Conservation (phyloP, 2,888 invertebrate genomes). For the Prenolepis imparis region DNA sequence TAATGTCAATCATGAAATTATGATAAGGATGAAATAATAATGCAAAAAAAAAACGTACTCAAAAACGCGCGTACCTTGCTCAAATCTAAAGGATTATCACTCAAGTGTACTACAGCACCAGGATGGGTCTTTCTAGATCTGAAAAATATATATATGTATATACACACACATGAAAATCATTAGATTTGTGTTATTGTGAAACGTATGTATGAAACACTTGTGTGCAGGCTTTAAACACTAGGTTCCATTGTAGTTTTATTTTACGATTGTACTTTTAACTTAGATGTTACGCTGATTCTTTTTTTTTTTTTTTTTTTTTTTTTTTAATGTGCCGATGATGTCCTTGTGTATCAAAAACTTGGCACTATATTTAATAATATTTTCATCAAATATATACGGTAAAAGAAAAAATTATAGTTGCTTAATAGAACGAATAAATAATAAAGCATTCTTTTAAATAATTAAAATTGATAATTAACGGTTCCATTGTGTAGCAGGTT, state of each 20-base stretch:
- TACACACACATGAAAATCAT: constrained; percentile 62
- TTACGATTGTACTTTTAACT: constrained; percentile 28
- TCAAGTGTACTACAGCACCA: constrained; percentile 97
- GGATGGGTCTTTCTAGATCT: constrained; percentile 98
- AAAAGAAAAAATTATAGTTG: constrained; percentile 14
- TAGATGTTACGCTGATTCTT: neutral
- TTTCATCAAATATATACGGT: constrained; percentile 3
- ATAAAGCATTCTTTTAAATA: constrained; percentile 39
- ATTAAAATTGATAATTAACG: constrained; percentile 20
- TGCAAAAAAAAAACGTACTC: constrained; percentile 78
- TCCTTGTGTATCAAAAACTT: constrained; percentile 23
- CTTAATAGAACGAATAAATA: constrained; percentile 35
- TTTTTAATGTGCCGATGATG: constrained; percentile 35
- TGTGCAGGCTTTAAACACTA: constrained; percentile 34
- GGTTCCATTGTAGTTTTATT: constrained; percentile 25
- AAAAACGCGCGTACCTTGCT: constrained; percentile 92
- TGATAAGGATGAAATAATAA: constrained; percentile 77
- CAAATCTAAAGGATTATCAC: constrained; percentile 98
- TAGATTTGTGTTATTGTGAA: constrained; percentile 53
- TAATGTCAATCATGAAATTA: constrained; percentile 69
- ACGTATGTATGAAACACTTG: constrained; percentile 43
- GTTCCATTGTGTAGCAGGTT: neutral
- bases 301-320: constrained; percentile 30
- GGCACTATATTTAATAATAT: constrained; percentile 16
- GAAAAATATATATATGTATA: constrained; percentile 85